Conservation (phyloP, 2,888 invertebrate genomes). For the Balanococcus diminutus region DNA sequence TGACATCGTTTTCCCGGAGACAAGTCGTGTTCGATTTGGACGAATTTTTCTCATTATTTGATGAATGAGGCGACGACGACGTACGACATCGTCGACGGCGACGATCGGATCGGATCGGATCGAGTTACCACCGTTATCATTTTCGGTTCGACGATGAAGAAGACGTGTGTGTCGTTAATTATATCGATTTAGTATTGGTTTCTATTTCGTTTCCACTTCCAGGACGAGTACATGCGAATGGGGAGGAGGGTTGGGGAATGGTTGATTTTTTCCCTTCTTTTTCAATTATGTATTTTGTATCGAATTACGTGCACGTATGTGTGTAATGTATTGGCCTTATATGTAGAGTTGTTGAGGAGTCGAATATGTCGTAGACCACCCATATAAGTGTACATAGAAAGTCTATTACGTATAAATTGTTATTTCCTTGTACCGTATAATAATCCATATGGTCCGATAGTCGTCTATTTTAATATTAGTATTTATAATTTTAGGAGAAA, state of each 20-base stretch:
- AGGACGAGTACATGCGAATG: not conserved
- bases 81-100: not conserved
- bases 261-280: not conserved
- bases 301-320: not conserved
- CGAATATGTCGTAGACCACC: not conserved
- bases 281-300: not conserved
- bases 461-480: not conserved
- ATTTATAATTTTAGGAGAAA: not conserved
- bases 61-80: not conserved
- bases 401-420: not conserved
- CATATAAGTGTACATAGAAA: not conserved
- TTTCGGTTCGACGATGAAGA: not conserved
- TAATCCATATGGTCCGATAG: not conserved
- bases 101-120: not conserved
- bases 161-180: not conserved
- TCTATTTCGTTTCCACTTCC: not conserved
- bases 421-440: not conserved
- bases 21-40: not conserved
- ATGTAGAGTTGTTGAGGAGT: not conserved
- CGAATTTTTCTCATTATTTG: not conserved
- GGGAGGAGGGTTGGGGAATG: not conserved
- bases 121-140: not conserved
- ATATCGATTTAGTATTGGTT: not conserved
- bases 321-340: not conserved
- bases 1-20: not conserved